Evolutionary conservation across 1,140 invertebrate species (phyloP).

Genomic region (Sinonovacula constricta): DNA sequence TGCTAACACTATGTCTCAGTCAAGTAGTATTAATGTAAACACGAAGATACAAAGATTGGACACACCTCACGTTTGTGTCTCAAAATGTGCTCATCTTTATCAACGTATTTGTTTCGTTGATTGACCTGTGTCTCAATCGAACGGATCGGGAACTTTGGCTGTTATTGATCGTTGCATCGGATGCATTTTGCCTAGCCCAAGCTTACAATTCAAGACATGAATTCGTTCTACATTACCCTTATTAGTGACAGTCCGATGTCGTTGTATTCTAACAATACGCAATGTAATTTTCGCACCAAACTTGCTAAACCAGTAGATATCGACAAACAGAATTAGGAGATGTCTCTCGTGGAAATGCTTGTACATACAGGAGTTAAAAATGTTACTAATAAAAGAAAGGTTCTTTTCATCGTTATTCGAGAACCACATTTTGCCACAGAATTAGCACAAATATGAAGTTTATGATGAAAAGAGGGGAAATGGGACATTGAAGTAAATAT

Average conservation of each 20-base stretch:
- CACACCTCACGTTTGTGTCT: neutral
- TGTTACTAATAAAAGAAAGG: too few species aligned
- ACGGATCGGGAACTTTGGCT: neutral
- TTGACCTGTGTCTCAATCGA: neutral
- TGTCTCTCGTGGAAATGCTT: too few species aligned
- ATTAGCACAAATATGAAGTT: too few species aligned
- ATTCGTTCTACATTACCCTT: neutral
- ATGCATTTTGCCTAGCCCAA: neutral
- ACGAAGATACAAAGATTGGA: neutral
- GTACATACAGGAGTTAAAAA: too few species aligned
- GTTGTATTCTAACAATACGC: too few species aligned
- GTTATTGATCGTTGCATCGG: neutral
- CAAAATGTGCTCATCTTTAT: neutral
- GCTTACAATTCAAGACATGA: neutral
- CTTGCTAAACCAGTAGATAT: too few species aligned
- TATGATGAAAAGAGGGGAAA: too few species aligned
- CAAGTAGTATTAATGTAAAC: neutral
- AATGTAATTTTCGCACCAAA: too few species aligned
- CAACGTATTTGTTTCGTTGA: neutral
- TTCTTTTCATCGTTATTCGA: too few species aligned
- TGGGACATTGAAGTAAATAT: too few species aligned
- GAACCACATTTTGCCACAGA: too few species aligned
- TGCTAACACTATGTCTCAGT: neutral
- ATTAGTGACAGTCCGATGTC: neutral
- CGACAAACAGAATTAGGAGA: too few species aligned